Evolutionary conservation across 2,888 invertebrate genomes (phyloP), one percentile per base, ranked within the genome.

Genomic region (Vesta saturnalis): DNA sequence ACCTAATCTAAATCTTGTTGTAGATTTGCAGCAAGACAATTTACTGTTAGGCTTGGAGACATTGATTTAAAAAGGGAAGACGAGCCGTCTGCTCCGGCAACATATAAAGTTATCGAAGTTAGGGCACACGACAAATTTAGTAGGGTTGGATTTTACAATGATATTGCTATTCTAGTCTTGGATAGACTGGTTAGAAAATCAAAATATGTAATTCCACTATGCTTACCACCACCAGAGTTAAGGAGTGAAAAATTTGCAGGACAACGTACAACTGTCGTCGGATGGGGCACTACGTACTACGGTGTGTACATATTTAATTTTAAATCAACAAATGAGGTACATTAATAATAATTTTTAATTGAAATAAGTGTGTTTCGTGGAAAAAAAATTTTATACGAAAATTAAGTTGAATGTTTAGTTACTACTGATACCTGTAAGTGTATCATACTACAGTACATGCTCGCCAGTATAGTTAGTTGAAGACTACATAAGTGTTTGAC

Each of bases 71-170:
- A 91, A 58, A 88, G 93, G 1, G 92, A 94, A 60, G 94, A 94
- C 76, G 95, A 95, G 80, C 94, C 94, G 0, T 94, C 95, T 0
- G 89, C 91, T 0, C 95, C 95, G 0, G 91, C 92, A 60, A 94
- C 94, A 0, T 90, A 92, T 78, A 87, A 90, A 2, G 95, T 95
- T 16, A 87, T 88, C 14, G 92, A 92, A 70, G 93, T 95, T 21
- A 87, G 90, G 43, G 93, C 94, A 0, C 96, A 96, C 84, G 91
- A 93, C 16, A 85, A 93, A 79, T 96, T 96, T 85, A 94, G 93
- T 6, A 87, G 95, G 60, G 92, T 94, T 65, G 96, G 96, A n/a
- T 96, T 94, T 83, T 96, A 95, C 83, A 97, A 97, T 76, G 97
- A 97, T 80, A 94, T 98, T 68, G 97, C 97, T 0, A 83, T 95